Conservation (phyloP, 2,888 invertebrate species). For the Drosophila niveifrons region DNA sequence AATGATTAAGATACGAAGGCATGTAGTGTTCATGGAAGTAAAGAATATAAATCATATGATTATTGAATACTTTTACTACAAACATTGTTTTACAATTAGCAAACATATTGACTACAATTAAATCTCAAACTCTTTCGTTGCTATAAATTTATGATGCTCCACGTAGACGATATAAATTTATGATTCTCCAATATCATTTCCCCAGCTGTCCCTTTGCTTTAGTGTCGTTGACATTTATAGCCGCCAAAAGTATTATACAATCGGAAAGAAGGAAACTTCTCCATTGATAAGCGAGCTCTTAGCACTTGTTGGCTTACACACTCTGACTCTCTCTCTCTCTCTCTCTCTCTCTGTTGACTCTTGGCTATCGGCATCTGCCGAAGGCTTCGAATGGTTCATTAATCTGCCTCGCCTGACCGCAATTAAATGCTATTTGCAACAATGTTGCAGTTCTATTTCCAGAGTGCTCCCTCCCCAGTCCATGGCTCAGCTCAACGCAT, state of each 20-base stretch:
- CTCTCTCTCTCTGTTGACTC: neutral
- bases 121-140: neutral
- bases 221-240: slow-evolving; percentile 9
- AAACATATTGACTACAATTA: neutral
- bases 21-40: neutral
- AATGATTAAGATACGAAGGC: neutral
- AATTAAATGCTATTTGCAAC: slow-evolving; percentile 66
- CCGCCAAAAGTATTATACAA: slow-evolving; percentile 13
- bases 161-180: neutral
- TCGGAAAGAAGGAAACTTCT: neutral
- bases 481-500: neutral
- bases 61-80: neutral
- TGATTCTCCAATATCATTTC: neutral
- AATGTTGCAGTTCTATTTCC: slow-evolving; percentile 64
- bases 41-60: neutral
- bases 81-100: neutral
- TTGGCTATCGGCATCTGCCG: slow-evolving; percentile 1
- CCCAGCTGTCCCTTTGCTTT: neutral
- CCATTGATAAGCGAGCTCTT: slow-evolving; percentile 8
- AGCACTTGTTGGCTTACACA: slow-evolving; percentile 1
- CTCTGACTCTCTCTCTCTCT: neutral
- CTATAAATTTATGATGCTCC: neutral
- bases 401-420: slow-evolving; percentile 65
- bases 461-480: slow-evolving; percentile 22
- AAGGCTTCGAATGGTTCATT: slow-evolving; percentile 45